Base-by-base conservation (phyloP, 2,888 invertebrate species). In the Leptinotarsa juncta region DNA sequence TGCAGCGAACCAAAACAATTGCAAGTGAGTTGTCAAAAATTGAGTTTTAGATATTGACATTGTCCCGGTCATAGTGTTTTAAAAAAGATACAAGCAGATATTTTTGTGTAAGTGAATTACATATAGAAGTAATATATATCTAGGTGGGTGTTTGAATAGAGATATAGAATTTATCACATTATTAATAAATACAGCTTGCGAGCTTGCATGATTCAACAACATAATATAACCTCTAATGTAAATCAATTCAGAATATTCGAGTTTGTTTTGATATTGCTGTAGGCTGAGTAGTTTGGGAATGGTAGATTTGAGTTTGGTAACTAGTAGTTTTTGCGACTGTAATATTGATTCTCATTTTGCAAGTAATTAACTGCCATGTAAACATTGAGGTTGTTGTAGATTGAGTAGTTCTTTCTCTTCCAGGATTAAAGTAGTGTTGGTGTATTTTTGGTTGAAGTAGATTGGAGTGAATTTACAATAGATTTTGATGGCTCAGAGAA, bases 11-110 rank as follows among this genome's bases (percentile, higher is more conserved):
- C n/a, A 53, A 15, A 15, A 57, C 20, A 20, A 57, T 26, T 60
- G 60, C 20, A 14, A 42, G 42, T 62, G n/a, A 62, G 62, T 62
- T 62, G 62, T 62, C 62, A 62, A 62, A 62, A n/a, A 15, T 32
- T 62, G 62, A 62, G 42, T 32, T 57, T 15, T 57, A 14, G 12
- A 15, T 57, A 16, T 57, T 57, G 26, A 57, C 57, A 14, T 18
- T 12, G 20, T 57, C 20, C 3, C 18, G 23, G 20, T 23, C 23
- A 14, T 4, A 23, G 14, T 57, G 20, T 20, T 20, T 20, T 3
- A 2, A 57, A 23, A 4, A 15, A 23, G 23, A 15, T 15, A 2
- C 23, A 4, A 57, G 23, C 15, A 20, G 57, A 57, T 15, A 57
- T 26, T 10, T 57, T 14, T 23, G 57, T 57, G 57, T 57, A 4